Evolutionary conservation across 2,888 invertebrate genomes (phyloP), one percentile per base, ranked within the genome.

Genomic region (Mystacides longicornis): DNA sequence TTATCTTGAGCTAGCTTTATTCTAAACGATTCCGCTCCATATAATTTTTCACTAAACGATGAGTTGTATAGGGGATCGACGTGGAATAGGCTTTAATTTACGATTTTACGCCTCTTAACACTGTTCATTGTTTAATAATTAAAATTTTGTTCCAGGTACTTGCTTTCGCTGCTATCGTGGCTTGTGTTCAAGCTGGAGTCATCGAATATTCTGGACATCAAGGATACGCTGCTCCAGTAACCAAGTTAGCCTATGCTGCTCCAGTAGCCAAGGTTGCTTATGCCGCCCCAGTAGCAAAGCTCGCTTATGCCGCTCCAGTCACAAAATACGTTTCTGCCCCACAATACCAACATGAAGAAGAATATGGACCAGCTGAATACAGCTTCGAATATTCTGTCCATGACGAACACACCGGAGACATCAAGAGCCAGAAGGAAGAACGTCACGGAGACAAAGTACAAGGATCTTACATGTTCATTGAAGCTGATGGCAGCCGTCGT

Each of bases 381-480:
- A 58, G 59, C 55, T 63, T 62, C 57, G 56, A 59, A 21, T 75
- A 76, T 69, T 72, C 74, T 52, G 74, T 77, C 52, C 72, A 74
- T 57, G 76, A 77, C 62, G 64, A 66, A 1, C 71, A 72, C 63
- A 72, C 66, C 63, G 75, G 76, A 2, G 77, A 77, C 66, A 65
- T 74, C 61, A 77, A 77, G 65, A 68, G 74, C 62, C 76, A 76
- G 67, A 69, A 73, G 62, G 77, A 77, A 62, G 64, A 68, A 49
- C 75, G 76, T 60, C 63, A 66, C 58, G 75, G 75, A 2, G 73
- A 77, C 63, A 66, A 64, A 58, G 73, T 76, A 45, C 73, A 73
- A 46, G 76, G 77, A 58, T 73, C 69, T 22, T 76, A 77, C 69
- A 73, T 75, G 3, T 69, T 77, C n/a, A 67, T 77, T 37, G 76